These are phyloP conservation scores for Microcaecilia unicolor DNA, from an alignment of 2,797 vertebrate species.

Conservation along the genomic window DNA sequence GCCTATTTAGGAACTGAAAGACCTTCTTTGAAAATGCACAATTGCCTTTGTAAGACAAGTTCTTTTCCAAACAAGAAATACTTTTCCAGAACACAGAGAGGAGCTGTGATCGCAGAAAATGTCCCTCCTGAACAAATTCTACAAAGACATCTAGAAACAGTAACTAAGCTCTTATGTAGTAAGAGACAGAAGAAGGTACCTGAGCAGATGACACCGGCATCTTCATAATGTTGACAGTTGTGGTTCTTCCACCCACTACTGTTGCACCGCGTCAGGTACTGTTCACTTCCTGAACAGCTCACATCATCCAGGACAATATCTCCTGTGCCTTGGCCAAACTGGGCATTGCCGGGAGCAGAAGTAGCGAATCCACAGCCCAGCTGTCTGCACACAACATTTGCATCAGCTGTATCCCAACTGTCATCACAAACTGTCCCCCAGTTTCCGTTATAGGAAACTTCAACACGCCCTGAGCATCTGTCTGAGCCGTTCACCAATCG, in stretches of 20 bases:
- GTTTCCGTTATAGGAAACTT: constrained; percentile 43
- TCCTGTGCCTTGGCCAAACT: constrained; percentile 6
- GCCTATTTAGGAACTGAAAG: too few species aligned
- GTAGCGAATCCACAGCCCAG: constrained; percentile 43
- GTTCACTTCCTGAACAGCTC: background rate
- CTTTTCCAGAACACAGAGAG: too few species aligned
- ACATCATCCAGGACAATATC: constrained; percentile 13
- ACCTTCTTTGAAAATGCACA: too few species aligned
- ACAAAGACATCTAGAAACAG: too few species aligned
- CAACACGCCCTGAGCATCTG: constrained; percentile 46
- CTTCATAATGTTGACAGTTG: background rate
- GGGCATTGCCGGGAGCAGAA: too few species aligned
- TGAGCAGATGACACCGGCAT: constrained; percentile 14
- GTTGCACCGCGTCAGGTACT: constrained; percentile 6
- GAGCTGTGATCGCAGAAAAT: too few species aligned
- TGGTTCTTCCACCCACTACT: constrained; percentile 5
- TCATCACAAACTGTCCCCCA: constrained; percentile 61
- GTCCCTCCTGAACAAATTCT: too few species aligned
- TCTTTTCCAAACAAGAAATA: too few species aligned
- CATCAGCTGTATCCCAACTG: constrained; percentile 43
- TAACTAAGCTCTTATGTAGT: too few species aligned
- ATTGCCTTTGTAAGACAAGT: too few species aligned
- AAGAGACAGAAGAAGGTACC: too few species aligned
- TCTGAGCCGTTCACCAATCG: background rate
- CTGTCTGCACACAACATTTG: constrained; percentile 53